Evolutionary conservation across 2,888 invertebrate genomes (phyloP).

Genomic region (Plutella xylostella): DNA sequence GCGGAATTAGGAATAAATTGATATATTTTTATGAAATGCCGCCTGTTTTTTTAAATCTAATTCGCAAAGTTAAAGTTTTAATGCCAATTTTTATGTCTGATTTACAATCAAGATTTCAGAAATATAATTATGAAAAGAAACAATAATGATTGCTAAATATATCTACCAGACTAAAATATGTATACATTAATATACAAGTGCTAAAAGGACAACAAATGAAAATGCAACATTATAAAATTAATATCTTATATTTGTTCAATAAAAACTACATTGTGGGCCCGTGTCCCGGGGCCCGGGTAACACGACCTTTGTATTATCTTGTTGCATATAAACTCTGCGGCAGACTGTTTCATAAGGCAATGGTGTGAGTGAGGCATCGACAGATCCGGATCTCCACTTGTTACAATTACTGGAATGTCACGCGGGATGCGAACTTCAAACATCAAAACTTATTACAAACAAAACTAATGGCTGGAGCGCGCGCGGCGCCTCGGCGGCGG

Average conservation of each 20-base stretch:
- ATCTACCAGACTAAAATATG: too few relatives aligned
- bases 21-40: too few relatives aligned
- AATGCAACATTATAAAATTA: slow-evolving; percentile 67
- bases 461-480: slow-evolving; percentile 41
- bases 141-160: too few relatives aligned
- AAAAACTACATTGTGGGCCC: slow-evolving; percentile 70
- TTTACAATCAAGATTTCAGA: too few relatives aligned
- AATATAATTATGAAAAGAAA: too few relatives aligned
- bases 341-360: slow-evolving; percentile 70
- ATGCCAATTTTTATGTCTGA: too few relatives aligned
- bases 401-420: slow-evolving; percentile 67
- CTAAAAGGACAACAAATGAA: too few relatives aligned
- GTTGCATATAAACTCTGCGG: slow-evolving; percentile 69
- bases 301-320: slow-evolving; percentile 69
- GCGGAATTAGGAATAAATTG: neutral
- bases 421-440: slow-evolving; percentile 62
- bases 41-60: too few relatives aligned
- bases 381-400: slow-evolving; percentile 39
- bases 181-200: too few relatives aligned
- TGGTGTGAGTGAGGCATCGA: slow-evolving; percentile 42
- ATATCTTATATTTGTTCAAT: slow-evolving; percentile 71
- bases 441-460: slow-evolving; percentile 50
- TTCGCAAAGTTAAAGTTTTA: too few relatives aligned
- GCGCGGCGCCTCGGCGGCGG: neutral
- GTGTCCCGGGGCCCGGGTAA: slow-evolving; percentile 68